Conservation (phyloP, 2,888 invertebrate species). For the Dichetophora obliterata region DNA sequence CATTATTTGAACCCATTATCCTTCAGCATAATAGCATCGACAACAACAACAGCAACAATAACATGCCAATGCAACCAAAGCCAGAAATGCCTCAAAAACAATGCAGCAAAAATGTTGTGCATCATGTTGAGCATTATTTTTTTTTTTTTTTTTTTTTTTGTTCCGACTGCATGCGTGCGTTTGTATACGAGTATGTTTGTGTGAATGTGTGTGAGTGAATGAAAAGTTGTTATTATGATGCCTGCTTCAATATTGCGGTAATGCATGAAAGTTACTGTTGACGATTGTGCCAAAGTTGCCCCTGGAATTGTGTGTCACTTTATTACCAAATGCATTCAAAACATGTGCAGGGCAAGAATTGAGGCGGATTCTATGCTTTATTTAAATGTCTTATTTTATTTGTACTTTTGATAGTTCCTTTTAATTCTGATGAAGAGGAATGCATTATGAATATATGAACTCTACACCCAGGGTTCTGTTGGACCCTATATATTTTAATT, state of each 20-base stretch:
- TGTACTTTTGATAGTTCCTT: too few species aligned
- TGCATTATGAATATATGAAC: too few species aligned
- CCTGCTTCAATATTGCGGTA: slow-evolving; percentile 14
- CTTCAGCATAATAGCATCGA: slow-evolving; percentile 3
- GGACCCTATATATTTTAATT: too few species aligned
- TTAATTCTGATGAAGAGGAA: too few species aligned
- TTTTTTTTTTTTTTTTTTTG: background rate
- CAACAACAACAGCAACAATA: background rate
- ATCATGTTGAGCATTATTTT: background rate
- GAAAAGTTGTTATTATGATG: background rate
- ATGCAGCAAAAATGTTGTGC: slow-evolving; percentile 26
- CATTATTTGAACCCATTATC: slow-evolving; percentile 23
- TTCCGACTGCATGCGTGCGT: background rate
- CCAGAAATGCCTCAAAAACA: slow-evolving; percentile 7
- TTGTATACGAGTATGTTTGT: too few species aligned
- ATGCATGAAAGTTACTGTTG: background rate
- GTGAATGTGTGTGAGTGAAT: background rate
- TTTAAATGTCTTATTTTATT: too few species aligned
- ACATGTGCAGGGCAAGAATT: too few species aligned
- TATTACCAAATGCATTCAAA: too few species aligned
- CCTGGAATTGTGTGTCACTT: too few species aligned
- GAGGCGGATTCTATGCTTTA: too few species aligned
- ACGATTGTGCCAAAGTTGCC: too few species aligned
- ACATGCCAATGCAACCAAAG: background rate
- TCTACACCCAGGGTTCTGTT: too few species aligned